Percentiles rank a stretch among this genome's conserved stretches.
Conservation (phyloP, 2,113 vertebrate genomes). For the Pygoscelis antarcticus region DNA sequence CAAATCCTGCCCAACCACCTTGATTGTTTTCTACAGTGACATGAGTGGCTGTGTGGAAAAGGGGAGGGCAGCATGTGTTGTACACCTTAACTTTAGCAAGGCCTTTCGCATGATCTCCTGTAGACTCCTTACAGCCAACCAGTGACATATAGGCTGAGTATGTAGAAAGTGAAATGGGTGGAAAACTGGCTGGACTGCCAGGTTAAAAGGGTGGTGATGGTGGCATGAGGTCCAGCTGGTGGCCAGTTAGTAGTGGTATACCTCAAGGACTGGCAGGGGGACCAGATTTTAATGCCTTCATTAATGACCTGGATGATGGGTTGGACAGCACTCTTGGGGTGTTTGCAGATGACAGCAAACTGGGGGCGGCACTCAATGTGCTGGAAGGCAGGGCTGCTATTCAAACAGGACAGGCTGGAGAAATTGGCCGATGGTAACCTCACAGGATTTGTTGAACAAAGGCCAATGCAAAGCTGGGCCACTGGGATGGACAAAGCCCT, state of each 20-base stretch:
- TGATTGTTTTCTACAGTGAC: neutral
- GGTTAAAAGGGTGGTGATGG: neutral
- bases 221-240: neutral
- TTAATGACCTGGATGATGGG: neutral
- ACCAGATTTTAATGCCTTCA: neutral
- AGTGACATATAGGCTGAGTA: neutral
- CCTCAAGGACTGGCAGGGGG: neutral
- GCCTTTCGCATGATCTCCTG: neutral
- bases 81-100: neutral
- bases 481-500: neutral
- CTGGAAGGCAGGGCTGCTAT: neutral
- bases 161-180: neutral
- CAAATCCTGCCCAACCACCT: neutral
- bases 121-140: neutral
- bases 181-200: neutral
- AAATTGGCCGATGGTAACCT: neutral
- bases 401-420: neutral
- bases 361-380: neutral
- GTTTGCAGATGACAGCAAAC: neutral
- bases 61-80: neutral
- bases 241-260: neutral
- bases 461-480: neutral
- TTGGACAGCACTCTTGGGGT: neutral
- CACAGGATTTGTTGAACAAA: neutral
- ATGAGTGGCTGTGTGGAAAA: neutral